phyloP scores from a whole-genome alignment of 2,888 invertebrate species.

The Morpho achilles region DNA sequence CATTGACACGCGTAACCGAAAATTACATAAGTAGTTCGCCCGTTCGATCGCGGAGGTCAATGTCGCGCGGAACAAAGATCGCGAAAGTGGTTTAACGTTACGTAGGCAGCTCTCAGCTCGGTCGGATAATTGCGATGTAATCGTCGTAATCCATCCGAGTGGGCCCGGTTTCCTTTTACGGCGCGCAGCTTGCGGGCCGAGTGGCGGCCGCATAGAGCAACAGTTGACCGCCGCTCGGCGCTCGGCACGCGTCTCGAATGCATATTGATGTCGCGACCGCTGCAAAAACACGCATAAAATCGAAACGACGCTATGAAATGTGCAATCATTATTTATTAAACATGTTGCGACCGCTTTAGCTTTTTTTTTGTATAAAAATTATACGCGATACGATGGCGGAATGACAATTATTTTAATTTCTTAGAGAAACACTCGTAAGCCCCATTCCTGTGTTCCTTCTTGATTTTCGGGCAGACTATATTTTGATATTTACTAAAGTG shows the following conservation, averaged over 20 bases:
- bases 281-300: slow-evolving; percentile 59
- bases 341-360: slow-evolving; percentile 7
- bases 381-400: background rate
- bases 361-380: slow-evolving; percentile 2
- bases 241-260: slow-evolving; percentile 68
- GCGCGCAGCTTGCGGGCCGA: slow-evolving; percentile 60
- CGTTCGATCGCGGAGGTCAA: slow-evolving; percentile 52
- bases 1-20: slow-evolving; percentile 54
- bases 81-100: slow-evolving; percentile 65
- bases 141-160: slow-evolving; percentile 71
- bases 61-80: slow-evolving; percentile 70
- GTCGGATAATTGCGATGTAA: slow-evolving; percentile 74
- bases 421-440: too few relatives aligned
- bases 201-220: slow-evolving; percentile 61
- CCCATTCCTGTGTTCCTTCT: too few relatives aligned
- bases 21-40: slow-evolving; percentile 54
- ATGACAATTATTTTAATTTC: background rate
- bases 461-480: too few relatives aligned
- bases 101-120: slow-evolving; percentile 47
- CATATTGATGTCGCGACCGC: slow-evolving; percentile 69
- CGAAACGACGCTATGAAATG: slow-evolving; percentile 52
- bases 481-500: too few relatives aligned
- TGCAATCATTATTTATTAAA: slow-evolving; percentile 18
- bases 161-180: slow-evolving; percentile 70
- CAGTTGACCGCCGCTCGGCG: slow-evolving; percentile 58